phyloP scores from a whole-genome alignment of 2,113 vertebrate species.

The Cinclus cinclus region DNA sequence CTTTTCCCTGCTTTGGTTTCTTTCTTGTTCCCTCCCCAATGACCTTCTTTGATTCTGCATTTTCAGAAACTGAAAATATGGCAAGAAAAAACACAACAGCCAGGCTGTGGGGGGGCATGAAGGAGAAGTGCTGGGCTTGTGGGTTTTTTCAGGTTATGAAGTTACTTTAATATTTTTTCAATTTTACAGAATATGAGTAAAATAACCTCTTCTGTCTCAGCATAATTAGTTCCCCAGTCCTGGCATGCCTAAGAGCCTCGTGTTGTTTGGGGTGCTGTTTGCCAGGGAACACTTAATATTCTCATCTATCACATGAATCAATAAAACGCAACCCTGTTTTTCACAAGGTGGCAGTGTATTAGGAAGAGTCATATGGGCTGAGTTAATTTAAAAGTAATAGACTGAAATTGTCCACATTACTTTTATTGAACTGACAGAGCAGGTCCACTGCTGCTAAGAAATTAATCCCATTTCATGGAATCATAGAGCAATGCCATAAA shows the following conservation, averaged over 20 bases:
- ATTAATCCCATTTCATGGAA: conserved; percentile 27
- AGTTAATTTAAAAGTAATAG: conserved; percentile 76
- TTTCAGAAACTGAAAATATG: neutral
- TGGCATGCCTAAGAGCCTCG: neutral
- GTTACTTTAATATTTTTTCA: neutral
- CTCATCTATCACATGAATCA: conserved; percentile 67
- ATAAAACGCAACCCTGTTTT: conserved; percentile 33
- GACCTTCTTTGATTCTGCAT: neutral
- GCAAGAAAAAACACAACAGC: neutral
- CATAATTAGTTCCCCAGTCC: conserved; percentile 39
- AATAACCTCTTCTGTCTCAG: neutral
- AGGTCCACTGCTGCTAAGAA: neutral
- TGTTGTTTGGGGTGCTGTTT: conserved; percentile 39
- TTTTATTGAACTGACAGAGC: conserved; percentile 60
- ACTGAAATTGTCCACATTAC: conserved; percentile 65
- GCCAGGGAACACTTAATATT: conserved; percentile 54
- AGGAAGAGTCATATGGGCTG: conserved; percentile 58
- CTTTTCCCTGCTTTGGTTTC: neutral
- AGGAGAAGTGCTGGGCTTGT: neutral
- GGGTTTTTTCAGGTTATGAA: neutral
- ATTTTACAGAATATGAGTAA: neutral
- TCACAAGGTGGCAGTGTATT: conserved; percentile 52
- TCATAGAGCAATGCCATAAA: neutral
- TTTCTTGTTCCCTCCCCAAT: neutral
- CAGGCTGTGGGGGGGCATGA: neutral